These are phyloP conservation scores for Eira barbara DNA, from an alignment of 2,113 vertebrate genomes.

Conservation along the genomic window DNA sequence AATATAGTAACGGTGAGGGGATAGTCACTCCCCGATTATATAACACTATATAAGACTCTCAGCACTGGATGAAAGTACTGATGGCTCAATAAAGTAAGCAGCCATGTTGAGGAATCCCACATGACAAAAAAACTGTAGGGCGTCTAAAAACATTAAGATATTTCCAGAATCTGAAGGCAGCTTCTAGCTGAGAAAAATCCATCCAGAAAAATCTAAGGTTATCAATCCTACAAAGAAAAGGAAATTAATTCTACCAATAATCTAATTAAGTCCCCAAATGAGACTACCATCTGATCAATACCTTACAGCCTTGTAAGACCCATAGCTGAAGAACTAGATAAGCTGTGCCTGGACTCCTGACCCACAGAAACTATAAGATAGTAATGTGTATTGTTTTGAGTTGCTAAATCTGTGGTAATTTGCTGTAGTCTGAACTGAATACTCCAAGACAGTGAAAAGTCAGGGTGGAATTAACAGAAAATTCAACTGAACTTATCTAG, in stretches of 20 bases:
- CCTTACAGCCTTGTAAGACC: not conserved
- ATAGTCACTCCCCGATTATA: not conserved
- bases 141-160: not conserved
- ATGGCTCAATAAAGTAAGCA: not conserved
- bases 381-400: not conserved
- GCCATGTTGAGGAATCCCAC: not conserved
- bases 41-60: not conserved
- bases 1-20: not conserved
- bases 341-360: not conserved
- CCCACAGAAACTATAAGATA: not conserved
- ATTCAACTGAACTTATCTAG: not conserved
- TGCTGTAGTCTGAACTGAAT: not conserved
- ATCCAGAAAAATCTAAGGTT: not conserved
- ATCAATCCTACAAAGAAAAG: not conserved
- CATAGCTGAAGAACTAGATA: not conserved
- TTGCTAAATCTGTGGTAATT: not conserved
- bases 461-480: not conserved
- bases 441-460: not conserved
- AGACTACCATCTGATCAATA: not conserved
- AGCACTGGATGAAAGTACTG: not conserved
- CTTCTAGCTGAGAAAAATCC: not conserved
- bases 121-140: not conserved
- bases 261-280: not conserved
- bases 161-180: not conserved
- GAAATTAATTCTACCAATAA: not conserved